These are phyloP conservation scores for Dexiosoma caninum DNA, from an alignment of 2,888 invertebrate species.

Conservation along the genomic window DNA sequence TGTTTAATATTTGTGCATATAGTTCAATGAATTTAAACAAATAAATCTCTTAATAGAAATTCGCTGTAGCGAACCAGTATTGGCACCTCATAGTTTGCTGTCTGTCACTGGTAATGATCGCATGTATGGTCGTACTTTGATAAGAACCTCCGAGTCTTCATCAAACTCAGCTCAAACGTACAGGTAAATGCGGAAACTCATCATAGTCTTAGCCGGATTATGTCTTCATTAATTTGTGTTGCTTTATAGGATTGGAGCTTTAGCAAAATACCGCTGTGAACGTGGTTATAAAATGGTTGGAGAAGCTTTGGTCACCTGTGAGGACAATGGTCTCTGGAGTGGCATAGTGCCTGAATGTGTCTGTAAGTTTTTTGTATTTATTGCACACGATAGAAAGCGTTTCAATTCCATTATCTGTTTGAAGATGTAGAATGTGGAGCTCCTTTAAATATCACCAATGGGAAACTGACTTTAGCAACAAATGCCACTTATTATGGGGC, in stretches of 20 bases:
- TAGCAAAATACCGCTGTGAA: conserved; percentile 93
- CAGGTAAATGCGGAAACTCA: conserved; percentile 77
- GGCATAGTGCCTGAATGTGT: conserved; percentile 89
- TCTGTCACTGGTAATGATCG: conserved; percentile 95
- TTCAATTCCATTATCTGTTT: conserved; percentile 55
- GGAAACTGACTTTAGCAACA: conserved; percentile 87
- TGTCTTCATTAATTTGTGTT: background rate
- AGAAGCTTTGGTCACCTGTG: conserved; percentile 90
- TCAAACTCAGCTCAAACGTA: conserved; percentile 86
- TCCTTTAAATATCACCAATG: conserved; percentile 85
- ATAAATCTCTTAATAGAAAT: conserved; percentile 82
- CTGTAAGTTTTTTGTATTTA: conserved; percentile 81
- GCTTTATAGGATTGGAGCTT: conserved; percentile 83
- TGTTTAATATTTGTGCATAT: background rate
- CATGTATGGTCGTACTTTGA: conserved; percentile 90
- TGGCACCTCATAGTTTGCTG: conserved; percentile 90
- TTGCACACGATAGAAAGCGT: background rate
- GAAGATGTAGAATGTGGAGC: conserved; percentile 91
- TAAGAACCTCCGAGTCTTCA: conserved; percentile 85
- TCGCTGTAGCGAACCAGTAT: conserved; percentile 89
- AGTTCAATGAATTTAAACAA: background rate
- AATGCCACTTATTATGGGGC: conserved; percentile 94
- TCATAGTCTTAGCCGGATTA: background rate
- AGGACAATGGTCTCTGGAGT: conserved; percentile 91
- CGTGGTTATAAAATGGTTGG: conserved; percentile 92